Evolutionary conservation across 2,113 vertebrate species (phyloP).

Genomic region (Manacus vitellinus): DNA sequence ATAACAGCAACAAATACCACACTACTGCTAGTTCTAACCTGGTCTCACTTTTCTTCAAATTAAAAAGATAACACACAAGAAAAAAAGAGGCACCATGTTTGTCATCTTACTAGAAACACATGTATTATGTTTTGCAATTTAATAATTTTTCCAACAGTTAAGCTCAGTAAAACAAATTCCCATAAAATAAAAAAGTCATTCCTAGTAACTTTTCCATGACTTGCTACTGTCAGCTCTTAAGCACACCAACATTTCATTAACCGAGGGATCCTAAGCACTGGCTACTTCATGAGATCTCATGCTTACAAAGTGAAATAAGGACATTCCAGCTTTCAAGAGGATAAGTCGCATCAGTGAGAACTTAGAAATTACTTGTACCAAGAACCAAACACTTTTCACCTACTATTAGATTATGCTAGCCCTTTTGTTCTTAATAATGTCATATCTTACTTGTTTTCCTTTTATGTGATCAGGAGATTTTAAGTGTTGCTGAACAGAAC

Average conservation of each 20-base stretch:
- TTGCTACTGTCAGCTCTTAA: neutral
- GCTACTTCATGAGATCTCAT: neutral
- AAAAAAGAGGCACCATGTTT: neutral
- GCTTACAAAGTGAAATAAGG: neutral
- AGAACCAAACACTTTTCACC: neutral
- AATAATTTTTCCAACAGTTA: neutral
- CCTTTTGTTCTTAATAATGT: neutral
- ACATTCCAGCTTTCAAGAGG: neutral
- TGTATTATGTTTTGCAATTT: neutral
- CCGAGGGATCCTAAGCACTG: neutral
- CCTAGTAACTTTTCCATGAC: neutral
- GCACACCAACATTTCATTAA: neutral
- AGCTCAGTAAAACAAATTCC: neutral
- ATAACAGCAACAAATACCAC: neutral
- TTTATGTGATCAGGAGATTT: conserved; percentile 82
- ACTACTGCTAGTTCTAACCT: neutral
- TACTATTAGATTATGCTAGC: neutral
- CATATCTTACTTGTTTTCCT: conserved; percentile 77
- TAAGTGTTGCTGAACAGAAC: conserved; percentile 84
- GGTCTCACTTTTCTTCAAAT: neutral
- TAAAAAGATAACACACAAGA: neutral
- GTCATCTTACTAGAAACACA: neutral
- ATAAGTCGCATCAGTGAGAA: neutral
- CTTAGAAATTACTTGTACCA: neutral
- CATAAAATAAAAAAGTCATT: neutral